Base-by-base conservation (phyloP, 2,888 invertebrate species). In the Dichetophora obliterata region DNA sequence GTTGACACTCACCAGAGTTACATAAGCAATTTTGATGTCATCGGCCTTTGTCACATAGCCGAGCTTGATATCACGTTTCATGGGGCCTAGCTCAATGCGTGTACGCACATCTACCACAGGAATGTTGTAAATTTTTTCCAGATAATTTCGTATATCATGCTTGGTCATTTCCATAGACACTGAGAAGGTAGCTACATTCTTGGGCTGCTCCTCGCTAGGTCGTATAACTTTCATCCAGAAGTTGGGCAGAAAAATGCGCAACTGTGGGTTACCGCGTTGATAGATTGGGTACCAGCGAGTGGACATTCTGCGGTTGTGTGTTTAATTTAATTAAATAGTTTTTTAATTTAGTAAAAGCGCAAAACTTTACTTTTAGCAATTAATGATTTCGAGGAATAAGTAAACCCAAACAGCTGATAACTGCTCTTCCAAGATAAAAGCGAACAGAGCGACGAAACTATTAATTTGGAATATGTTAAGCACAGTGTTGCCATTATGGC, bases 221-320 rank as follows among this genome's bases (percentile, higher is more conserved):
- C 93, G 91, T 0, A 98, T 92, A 22, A 98, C 85, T 90, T 98
- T 98, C 94, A 99, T 93, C 97, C 97, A 99, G 90, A 99, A 99
- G 88, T 98, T 97, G 0, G 99, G 98, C 48, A 99, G 90, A 89
- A 97, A 98, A 11, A 98, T 92, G 77, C 98, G 91, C 48, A 96
- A 90, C 86, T 98, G 98, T n/a, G 99, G 98, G 88, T 96, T 96
- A 16, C 98, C 98, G 87, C 92, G 93, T 89, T 95, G 95, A 89
- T 96, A 98, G 50, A 97, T 85, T 1, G 98, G 98, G 90, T 98
- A 98, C 93, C 96, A 90, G 19, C 89, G 86, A 3, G 85, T 85
- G 24, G 90, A 90, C 89, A 90, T 90, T n/a, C 1, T 50, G 3
- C 9, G 9, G 11, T 6, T 27, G 11, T 59, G 3, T 59, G 22